Evolutionary conservation across 1,140 invertebrate species (phyloP).

Genomic region (Pygmarrhopalites habei): DNA sequence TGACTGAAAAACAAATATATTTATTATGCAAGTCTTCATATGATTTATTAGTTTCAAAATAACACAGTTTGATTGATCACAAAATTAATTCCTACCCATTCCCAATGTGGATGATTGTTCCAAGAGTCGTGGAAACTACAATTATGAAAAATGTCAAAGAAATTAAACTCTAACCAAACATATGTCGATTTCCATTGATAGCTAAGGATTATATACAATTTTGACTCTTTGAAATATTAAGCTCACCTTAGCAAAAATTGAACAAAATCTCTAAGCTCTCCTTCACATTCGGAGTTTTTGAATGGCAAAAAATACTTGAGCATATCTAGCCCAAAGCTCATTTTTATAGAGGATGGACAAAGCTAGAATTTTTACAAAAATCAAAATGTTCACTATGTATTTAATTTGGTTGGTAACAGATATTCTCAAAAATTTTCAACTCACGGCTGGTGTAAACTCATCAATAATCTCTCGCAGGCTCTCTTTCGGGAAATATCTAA

Average conservation of each 20-base stretch:
- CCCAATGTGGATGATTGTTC: constrained; percentile 62
- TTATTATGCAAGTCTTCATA: neutral
- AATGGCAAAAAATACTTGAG: constrained; percentile 72
- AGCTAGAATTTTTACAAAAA: too few species aligned
- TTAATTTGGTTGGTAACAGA: too few species aligned
- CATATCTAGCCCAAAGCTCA: constrained; percentile 54
- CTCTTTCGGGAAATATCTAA: constrained; percentile 63
- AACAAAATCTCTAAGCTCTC: constrained; percentile 69
- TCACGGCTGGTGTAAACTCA: constrained; percentile 68
- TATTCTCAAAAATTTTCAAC: too few species aligned
- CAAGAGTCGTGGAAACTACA: constrained; percentile 50
- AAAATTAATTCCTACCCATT: constrained; percentile 52
- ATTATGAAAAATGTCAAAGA: too few species aligned
- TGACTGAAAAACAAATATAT: constrained; percentile 47
- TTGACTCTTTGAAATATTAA: too few species aligned
- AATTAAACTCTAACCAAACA: too few species aligned
- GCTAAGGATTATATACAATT: too few species aligned
- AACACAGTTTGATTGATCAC: constrained; percentile 11
- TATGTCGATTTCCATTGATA: too few species aligned
- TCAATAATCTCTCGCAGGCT: constrained; percentile 83
- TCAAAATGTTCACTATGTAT: too few species aligned
- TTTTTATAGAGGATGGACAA: constrained; percentile 60
- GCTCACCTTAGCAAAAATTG: constrained; percentile 43
- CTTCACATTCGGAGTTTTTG: constrained; percentile 54
- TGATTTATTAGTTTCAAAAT: constrained; percentile 6